Evolutionary conservation across 2,797 vertebrate species (phyloP), one percentile per base, ranked within the genome.

Genomic region (Synanceia verrucosa): DNA sequence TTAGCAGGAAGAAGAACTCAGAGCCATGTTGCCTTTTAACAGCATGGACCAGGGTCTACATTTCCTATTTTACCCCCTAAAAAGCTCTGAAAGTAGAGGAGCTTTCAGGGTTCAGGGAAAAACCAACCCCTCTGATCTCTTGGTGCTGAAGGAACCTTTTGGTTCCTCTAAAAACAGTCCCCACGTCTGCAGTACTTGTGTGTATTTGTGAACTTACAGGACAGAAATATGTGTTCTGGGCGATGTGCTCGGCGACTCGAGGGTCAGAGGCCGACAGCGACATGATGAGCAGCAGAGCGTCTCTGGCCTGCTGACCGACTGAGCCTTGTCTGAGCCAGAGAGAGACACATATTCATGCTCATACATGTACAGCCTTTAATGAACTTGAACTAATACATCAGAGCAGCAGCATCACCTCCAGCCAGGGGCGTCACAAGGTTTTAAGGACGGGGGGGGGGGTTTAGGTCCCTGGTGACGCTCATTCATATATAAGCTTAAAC

Each of bases 221-320:
- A 85, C 98, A 99, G 90, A 99, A 99, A 90, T 96, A 98, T 0
- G 97, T 99, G 89, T 97, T 97, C 55, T 97, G 94, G 26, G 93
- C 94, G 21, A 99, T 96, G 86, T 99, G 96, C 43, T 88, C 93
- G 62, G 97, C 96, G 58, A 99, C 96, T 69, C 96, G 82, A 0
- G 46, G 91, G 76, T 96, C 97, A 33, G 95, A 94, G 1, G 94
- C 94, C 0, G 98, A 98, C 53, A 98, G 93, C n/a, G 96, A 95
- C 97, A 97, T 97, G 87, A 99, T 96, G 83, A 98, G 96, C 9
- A 97, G 94, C 76, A 99, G 89, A 0, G 97, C 96, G 2, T 98
- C 96, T 59, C 97, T 92, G 41, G 97, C 97, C 82, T 98, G 96
- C 33, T 94, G 95, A 9, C 97, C 98, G 0, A 98, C 95, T 0